These are phyloP conservation scores for Perccottus glenii DNA, from an alignment of 2,113 vertebrate species.

Conservation along the genomic window DNA sequence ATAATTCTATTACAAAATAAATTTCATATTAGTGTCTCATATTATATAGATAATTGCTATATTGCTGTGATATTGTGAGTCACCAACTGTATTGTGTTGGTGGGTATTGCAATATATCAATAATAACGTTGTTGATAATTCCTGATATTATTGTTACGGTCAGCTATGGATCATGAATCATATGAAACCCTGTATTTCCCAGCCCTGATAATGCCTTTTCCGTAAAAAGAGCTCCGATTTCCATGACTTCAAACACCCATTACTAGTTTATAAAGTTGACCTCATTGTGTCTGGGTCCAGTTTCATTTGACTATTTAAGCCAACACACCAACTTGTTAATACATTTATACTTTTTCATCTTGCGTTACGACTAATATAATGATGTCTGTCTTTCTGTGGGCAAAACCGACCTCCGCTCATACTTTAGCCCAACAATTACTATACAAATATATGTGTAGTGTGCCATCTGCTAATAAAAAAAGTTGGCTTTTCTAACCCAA, in stretches of 20 bases:
- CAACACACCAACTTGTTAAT: constrained; percentile 1
- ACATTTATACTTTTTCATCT: constrained; percentile 11
- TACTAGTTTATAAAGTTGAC: neutral
- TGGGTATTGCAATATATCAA: too few relatives aligned
- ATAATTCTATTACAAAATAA: too few relatives aligned
- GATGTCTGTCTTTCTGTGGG: constrained; percentile 53
- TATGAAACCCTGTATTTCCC: too few relatives aligned
- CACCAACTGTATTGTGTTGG: too few relatives aligned
- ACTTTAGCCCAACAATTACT: constrained; percentile 9
- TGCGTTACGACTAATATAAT: constrained; percentile 31
- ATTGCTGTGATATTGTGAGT: too few relatives aligned
- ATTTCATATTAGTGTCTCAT: too few relatives aligned
- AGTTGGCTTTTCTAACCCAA: constrained; percentile 17
- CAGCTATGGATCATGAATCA: too few relatives aligned
- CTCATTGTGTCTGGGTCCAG: neutral
- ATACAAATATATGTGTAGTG: constrained; percentile 2
- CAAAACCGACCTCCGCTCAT: constrained; percentile 31
- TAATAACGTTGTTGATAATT: too few relatives aligned
- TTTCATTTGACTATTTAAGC: neutral
- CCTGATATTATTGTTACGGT: too few relatives aligned
- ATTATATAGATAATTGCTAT: too few relatives aligned
- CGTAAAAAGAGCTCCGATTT: neutral
- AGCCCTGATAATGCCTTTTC: neutral
- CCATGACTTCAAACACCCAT: neutral
- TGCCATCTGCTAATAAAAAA: constrained; percentile 4